Conservation (phyloP, 2,113 vertebrate genomes). For the Psammodynastes pulverulentus region DNA sequence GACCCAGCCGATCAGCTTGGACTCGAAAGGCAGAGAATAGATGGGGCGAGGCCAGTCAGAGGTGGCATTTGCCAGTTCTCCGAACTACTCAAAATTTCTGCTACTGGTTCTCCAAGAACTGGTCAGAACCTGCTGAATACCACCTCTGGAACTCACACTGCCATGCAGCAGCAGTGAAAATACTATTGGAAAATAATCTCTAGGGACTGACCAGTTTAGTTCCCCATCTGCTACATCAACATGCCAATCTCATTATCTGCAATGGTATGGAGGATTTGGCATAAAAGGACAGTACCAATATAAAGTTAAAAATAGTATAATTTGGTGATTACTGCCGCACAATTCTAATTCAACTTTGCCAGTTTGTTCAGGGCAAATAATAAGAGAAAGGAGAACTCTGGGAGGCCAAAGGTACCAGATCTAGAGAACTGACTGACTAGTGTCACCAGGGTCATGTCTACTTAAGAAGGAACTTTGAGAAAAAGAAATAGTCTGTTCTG, state of each 20-base stretch:
- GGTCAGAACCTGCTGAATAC: too few species aligned
- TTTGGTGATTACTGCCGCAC: background rate
- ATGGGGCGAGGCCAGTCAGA: too few species aligned
- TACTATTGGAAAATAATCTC: background rate
- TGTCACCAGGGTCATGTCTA: background rate
- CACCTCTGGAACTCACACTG: too few species aligned
- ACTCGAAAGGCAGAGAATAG: too few species aligned
- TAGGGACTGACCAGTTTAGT: conserved; percentile 15
- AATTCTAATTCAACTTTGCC: background rate
- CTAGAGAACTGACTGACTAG: too few species aligned
- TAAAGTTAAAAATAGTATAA: background rate
- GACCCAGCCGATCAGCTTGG: too few species aligned
- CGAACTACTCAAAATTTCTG: too few species aligned
- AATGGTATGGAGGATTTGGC: background rate
- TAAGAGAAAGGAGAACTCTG: background rate
- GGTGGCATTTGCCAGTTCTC: too few species aligned
- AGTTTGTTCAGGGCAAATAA: background rate
- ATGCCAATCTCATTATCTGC: background rate
- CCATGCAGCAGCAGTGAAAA: background rate
- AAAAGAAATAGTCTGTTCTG: background rate
- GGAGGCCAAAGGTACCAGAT: background rate
- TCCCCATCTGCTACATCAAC: conserved; percentile 31
- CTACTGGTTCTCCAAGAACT: too few species aligned
- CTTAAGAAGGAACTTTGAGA: background rate
- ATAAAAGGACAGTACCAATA: background rate